Percentiles rank a stretch among this genome's conserved stretches.
These are phyloP conservation scores for Caenorhabditis panamensis DNA, from an alignment of 2,888 invertebrate species.

Conservation along the genomic window DNA sequence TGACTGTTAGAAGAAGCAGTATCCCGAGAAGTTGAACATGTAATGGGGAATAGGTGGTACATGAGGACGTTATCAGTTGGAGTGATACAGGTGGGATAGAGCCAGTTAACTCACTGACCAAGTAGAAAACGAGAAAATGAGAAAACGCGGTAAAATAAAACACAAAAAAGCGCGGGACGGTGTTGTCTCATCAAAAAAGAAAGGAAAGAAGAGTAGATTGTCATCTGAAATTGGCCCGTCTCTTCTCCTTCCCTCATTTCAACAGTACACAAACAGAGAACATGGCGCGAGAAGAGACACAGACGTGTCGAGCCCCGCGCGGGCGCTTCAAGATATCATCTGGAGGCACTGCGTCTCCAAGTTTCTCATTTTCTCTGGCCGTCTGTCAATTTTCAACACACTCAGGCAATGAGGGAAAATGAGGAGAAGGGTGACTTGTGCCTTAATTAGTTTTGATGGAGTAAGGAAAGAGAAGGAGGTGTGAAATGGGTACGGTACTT, in stretches of 20 bases:
- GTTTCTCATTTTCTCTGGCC: neutral
- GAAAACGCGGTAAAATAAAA: constrained; percentile 54
- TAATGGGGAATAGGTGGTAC: no score
- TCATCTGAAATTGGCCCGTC: constrained; percentile 51
- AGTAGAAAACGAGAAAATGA: neutral
- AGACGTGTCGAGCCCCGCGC: constrained; percentile 37
- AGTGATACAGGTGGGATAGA: no score
- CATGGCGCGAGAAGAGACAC: neutral
- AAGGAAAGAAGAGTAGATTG: constrained; percentile 28
- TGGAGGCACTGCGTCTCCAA: constrained; percentile 2
- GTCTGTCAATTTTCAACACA: constrained; percentile 37
- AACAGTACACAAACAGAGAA: constrained; percentile 21
- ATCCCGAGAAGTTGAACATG: no score
- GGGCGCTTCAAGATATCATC: constrained; percentile 27
- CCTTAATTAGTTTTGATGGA: constrained; percentile 56
- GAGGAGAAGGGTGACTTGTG: constrained; percentile 6
- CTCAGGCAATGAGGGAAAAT: constrained; percentile 11
- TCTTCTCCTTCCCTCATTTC: constrained; percentile 22
- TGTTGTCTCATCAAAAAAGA: constrained; percentile 9
- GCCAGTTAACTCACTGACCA: no score
- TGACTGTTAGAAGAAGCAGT: no score
- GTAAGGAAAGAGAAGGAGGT: neutral
- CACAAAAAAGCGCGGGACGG: constrained; percentile 2
- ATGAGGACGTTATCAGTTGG: no score
- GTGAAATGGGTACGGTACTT: neutral